Percentiles rank a stretch among this genome's conserved stretches.
These are phyloP conservation scores for Sparidentex hasta DNA, from an alignment of 2,797 vertebrate genomes.

Conservation along the genomic window DNA sequence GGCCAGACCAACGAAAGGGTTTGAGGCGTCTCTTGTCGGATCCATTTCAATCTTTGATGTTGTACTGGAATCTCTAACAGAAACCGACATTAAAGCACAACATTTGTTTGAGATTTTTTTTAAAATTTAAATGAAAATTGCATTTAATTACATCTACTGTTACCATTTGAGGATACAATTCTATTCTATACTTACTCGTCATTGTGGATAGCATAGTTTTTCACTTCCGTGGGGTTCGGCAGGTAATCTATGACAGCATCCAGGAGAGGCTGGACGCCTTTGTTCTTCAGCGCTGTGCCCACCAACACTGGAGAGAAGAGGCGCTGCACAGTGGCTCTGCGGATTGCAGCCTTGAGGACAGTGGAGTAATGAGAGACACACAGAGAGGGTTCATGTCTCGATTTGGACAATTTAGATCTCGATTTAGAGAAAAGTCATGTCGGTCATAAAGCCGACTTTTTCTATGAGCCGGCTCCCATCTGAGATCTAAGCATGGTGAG, in stretches of 20 bases:
- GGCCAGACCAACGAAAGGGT: slow-evolving; percentile 93
- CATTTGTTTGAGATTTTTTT: neutral
- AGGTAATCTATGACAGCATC: slow-evolving; percentile 94
- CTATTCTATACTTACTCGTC: slow-evolving; percentile 85
- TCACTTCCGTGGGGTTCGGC: slow-evolving; percentile 93
- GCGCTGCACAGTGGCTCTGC: slow-evolving; percentile 91
- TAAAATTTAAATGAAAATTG: neutral
- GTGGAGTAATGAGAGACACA: neutral
- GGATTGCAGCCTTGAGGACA: slow-evolving; percentile 89
- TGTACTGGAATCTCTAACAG: slow-evolving; percentile 84
- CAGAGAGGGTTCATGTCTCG: neutral
- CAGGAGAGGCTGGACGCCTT: slow-evolving; percentile 94
- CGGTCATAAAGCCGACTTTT: too few species aligned
- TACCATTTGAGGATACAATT: neutral
- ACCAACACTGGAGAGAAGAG: slow-evolving; percentile 93
- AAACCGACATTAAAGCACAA: neutral
- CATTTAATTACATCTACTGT: neutral
- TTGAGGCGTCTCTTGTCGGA: slow-evolving; percentile 84
- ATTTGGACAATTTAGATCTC: neutral
- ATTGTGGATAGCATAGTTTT: slow-evolving; percentile 92
- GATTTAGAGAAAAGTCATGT: neutral
- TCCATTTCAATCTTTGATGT: slow-evolving; percentile 89
- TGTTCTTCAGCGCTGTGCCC: slow-evolving; percentile 97
- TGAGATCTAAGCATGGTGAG: too few species aligned
- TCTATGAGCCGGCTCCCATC: too few species aligned